phyloP scores from a whole-genome alignment of 2,113 vertebrate genomes.

The Marmota monax region DNA sequence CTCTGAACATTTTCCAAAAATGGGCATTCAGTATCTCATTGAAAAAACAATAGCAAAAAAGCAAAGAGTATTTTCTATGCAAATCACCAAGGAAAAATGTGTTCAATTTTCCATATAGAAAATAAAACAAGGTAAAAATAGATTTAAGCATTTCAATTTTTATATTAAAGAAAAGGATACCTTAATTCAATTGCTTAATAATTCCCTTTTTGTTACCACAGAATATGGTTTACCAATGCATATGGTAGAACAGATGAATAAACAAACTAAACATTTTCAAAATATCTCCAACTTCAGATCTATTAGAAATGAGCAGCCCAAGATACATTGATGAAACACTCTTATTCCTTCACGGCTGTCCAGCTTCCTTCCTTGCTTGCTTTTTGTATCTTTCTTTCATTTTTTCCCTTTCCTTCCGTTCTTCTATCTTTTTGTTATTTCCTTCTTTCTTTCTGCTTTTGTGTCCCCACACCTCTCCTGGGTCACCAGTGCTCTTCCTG shows the following conservation, averaged over 20 bases:
- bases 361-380: neutral
- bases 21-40: conserved; percentile 2
- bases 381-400: neutral
- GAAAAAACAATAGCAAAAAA: neutral
- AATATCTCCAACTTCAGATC: neutral
- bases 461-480: neutral
- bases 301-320: neutral
- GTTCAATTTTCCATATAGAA: neutral
- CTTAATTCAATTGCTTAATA: conserved; percentile 6
- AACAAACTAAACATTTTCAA: conserved; percentile 8
- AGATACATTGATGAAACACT: neutral
- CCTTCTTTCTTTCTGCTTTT: neutral
- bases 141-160: conserved; percentile 24
- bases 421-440: neutral
- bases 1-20: conserved; percentile 64
- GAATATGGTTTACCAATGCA: neutral
- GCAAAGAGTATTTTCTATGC: neutral
- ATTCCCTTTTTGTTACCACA: neutral
- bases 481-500: neutral
- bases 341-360: neutral
- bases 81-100: conserved; percentile 8
- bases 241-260: neutral
- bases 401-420: accelerated
- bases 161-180: neutral
- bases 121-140: neutral